Conservation (phyloP, 2,113 vertebrate genomes). For the Mola mola region DNA sequence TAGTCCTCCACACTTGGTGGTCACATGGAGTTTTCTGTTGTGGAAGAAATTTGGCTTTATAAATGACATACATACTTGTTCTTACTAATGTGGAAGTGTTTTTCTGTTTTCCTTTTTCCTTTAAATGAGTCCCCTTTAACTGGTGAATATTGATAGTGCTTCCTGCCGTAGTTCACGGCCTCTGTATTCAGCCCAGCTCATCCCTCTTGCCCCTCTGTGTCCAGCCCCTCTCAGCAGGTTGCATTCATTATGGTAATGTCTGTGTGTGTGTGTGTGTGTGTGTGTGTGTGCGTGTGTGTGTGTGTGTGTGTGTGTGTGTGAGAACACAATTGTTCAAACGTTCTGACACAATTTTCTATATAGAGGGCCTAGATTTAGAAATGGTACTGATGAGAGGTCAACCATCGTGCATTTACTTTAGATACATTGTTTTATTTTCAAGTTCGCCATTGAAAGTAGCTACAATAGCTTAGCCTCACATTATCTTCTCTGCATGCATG, state of each 20-base stretch:
- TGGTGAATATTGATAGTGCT: conserved; percentile 67
- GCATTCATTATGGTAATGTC: conserved; percentile 79
- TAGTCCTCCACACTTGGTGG: conserved; percentile 2
- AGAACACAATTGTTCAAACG: conserved; percentile 77
- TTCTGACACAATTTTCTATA: conserved; percentile 66
- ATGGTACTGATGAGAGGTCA: conserved; percentile 7
- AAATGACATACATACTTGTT: conserved; percentile 12
- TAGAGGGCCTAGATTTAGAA: conserved; percentile 31
- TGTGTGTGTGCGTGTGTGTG: conserved; percentile 53
- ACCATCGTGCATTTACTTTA: background rate
- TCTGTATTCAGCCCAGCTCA: conserved; percentile 51
- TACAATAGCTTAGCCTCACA: conserved; percentile 1
- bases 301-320: conserved; percentile 52
- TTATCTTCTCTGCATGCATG: conserved; percentile 7
- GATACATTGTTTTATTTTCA: conserved; percentile 2
- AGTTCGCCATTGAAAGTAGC: background rate
- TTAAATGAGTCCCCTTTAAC: conserved; percentile 45
- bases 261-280: conserved; percentile 48
- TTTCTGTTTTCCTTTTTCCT: conserved; percentile 29
- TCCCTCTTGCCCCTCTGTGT: conserved; percentile 21
- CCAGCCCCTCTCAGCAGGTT: conserved; percentile 66
- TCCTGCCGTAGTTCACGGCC: conserved; percentile 64
- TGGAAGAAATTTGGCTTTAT: conserved; percentile 2
- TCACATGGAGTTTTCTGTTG: conserved; percentile 18
- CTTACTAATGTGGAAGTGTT: conserved; percentile 31